Evolutionary conservation across 1,140 invertebrate species (phyloP).

Genomic region (Kradibia gibbosae): DNA sequence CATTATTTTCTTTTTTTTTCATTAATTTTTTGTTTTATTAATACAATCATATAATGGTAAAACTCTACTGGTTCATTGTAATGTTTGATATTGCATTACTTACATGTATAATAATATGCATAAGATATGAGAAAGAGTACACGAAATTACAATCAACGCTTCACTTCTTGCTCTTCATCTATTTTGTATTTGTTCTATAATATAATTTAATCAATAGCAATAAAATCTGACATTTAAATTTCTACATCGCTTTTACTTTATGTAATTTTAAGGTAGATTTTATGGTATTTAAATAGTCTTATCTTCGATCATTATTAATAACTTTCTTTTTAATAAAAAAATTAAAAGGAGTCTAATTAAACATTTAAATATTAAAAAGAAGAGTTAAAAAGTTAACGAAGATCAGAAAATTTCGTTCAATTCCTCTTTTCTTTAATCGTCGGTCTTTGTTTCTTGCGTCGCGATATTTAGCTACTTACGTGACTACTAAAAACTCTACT

Average conservation of each 20-base stretch:
- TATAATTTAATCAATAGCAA: slow-evolving; percentile 42
- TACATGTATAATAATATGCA: slow-evolving; percentile 44
- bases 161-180: background rate
- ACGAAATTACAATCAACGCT: slow-evolving; percentile 13
- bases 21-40: slow-evolving; percentile 48
- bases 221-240: slow-evolving; percentile 30
- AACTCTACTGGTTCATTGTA: slow-evolving; percentile 49
- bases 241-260: slow-evolving; percentile 3
- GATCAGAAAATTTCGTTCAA: slow-evolving; percentile 11
- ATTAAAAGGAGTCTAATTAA: background rate
- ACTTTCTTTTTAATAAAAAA: slow-evolving; percentile 13
- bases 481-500: slow-evolving; percentile 52
- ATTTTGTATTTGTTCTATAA: slow-evolving; percentile 24
- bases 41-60: slow-evolving; percentile 58
- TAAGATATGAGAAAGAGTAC: slow-evolving; percentile 13
- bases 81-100: slow-evolving; percentile 50
- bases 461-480: slow-evolving; percentile 59
- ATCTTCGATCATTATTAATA: background rate
- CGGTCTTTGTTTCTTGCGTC: slow-evolving; percentile 22
- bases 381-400: slow-evolving; percentile 19
- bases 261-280: slow-evolving; percentile 12
- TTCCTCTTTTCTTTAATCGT: slow-evolving; percentile 10
- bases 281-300: slow-evolving; percentile 31
- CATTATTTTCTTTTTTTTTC: slow-evolving; percentile 25
- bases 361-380: background rate